Evolutionary conservation across 2,797 vertebrate genomes (phyloP).

Genomic region (Cryptoblepharus egeriae): DNA sequence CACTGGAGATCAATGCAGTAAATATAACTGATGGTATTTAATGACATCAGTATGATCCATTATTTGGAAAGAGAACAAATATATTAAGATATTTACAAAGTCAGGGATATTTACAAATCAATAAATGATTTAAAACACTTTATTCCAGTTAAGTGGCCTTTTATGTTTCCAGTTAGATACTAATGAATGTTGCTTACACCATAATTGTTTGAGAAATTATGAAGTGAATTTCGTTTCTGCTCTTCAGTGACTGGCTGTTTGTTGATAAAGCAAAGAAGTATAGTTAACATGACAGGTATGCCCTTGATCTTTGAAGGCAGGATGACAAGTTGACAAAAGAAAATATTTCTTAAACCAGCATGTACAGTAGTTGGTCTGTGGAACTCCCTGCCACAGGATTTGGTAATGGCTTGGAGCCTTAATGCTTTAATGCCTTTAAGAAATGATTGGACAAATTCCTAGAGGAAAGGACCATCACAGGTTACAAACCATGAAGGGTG

Average conservation of each 20-base stretch:
- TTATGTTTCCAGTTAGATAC: constrained; percentile 30
- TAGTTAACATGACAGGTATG: not conserved
- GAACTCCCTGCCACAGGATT: too few species aligned
- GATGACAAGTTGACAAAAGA: not conserved
- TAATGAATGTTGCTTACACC: not conserved
- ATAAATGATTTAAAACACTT: constrained; percentile 19
- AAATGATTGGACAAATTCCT: too few species aligned
- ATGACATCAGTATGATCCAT: constrained; percentile 26
- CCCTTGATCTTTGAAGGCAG: not conserved
- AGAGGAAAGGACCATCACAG: too few species aligned
- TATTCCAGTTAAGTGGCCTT: constrained; percentile 14
- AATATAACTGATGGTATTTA: constrained; percentile 32
- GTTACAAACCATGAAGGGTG: too few species aligned
- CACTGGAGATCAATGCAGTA: constrained; percentile 22
- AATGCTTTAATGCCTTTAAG: too few species aligned
- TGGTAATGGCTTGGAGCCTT: too few species aligned
- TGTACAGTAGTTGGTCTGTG: too few species aligned
- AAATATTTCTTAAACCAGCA: too few species aligned
- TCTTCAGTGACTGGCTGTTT: constrained; percentile 22
- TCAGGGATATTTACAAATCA: constrained; percentile 29
- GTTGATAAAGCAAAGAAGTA: not conserved
- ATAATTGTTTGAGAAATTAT: constrained; percentile 17
- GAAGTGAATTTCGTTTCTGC: constrained; percentile 33
- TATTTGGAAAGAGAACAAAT: constrained; percentile 36
- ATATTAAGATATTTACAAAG: not conserved